Base-by-base conservation (phyloP, 2,113 vertebrate species). In the Forbesichthys agassizii region DNA sequence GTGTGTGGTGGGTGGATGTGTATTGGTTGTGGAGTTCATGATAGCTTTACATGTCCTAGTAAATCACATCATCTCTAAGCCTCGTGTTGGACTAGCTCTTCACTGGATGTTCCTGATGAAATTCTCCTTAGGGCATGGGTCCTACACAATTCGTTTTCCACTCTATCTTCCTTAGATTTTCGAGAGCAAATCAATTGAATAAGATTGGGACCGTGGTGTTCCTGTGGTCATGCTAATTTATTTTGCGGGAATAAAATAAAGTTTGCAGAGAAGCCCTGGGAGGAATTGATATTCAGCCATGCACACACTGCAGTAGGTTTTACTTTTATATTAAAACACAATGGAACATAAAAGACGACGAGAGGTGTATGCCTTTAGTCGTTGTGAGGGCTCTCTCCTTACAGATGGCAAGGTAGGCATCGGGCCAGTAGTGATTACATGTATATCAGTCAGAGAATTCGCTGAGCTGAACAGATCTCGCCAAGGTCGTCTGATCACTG, bases 401-500 rank as follows among this genome's bases (percentile, higher is more conserved):
- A 76, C 54, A 66, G 70, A 75, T 69, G 81, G 76, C 61, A n/a
- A 54, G 46, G 33, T 68, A 81, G 82, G 81, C 80, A 11, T 36
- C n/a, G 10, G 20, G 61, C 82, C 86, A 71, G 61, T n/a, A 48
- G 61, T 80, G 71, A 85, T 85, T 79, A 75, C 72, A 80, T 49
- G 16, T 77, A 67, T 73, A 76, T 78, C 79, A 71, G 82, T 80
- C 78, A 67, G 84, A 79, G 78, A 68, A 57, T 85, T 84, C 79
- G 80, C 83, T 82, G 80, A 87, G 80, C 82, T 70, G 79, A 79
- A 76, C 73, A 67, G 66, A 86, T 85, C 59, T 74, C 0, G 8
- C 72, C 82, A 89, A 89, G 86, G 86, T 89, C 85, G 84, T 82
- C 73, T 1, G 49, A 83, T 84, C 69, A 71, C 64, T 63, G 60